Evolutionary conservation across 2,113 vertebrate genomes (phyloP).

Genomic region (Heterotis niloticus): DNA sequence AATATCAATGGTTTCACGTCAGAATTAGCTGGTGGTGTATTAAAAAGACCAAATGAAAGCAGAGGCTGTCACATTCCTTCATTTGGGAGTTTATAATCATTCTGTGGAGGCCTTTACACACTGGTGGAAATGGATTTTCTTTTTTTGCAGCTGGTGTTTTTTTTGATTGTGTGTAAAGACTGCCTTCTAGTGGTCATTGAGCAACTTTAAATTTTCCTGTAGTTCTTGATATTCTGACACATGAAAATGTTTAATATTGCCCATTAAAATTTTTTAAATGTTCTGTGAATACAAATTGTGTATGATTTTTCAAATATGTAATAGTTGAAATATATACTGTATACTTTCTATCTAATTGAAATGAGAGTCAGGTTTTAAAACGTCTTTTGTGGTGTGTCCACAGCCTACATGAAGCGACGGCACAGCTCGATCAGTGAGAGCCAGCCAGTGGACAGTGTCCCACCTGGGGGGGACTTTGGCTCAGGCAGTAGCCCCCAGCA

Average conservation of each 20-base stretch:
- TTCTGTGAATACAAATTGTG: neutral
- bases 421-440: constrained; percentile 89
- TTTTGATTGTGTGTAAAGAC: neutral
- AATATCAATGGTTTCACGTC: too few relatives aligned
- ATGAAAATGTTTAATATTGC: too few relatives aligned
- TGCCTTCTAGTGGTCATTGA: constrained; percentile 10
- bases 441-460: constrained; percentile 74
- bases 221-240: neutral
- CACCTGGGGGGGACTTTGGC: constrained; percentile 74
- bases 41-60: too few relatives aligned
- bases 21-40: too few relatives aligned
- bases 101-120: neutral
- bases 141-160: too few relatives aligned
- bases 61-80: too few relatives aligned
- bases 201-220: neutral
- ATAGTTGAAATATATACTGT: too few relatives aligned
- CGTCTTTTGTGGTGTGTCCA: constrained; percentile 1
- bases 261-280: too few relatives aligned
- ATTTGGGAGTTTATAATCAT: neutral
- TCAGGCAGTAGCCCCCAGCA: constrained; percentile 88
- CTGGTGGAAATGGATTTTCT: too few relatives aligned
- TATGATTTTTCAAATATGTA: neutral
- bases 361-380: neutral
- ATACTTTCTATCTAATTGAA: too few relatives aligned
- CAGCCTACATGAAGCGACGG: constrained; percentile 93